phyloP scores from a whole-genome alignment of 2,797 vertebrate species.

The Coreius guichenoti region DNA sequence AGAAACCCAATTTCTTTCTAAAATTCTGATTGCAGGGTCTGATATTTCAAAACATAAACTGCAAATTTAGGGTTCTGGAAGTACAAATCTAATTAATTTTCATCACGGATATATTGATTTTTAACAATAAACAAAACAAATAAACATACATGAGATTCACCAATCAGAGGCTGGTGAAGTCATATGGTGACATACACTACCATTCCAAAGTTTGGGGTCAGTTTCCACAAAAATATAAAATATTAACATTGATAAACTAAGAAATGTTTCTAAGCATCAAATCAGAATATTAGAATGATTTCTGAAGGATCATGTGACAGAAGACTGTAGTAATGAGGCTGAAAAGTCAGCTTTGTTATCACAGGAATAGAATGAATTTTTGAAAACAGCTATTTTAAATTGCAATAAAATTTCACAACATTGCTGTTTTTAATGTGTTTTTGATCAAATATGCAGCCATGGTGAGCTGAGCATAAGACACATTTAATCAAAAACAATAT shows the following conservation, averaged over 20 bases:
- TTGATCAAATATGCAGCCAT: no score
- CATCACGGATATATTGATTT: not conserved
- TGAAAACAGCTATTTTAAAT: no score
- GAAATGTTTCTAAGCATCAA: not conserved
- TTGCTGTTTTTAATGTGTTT: no score
- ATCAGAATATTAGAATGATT: not conserved
- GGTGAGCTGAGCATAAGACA: no score
- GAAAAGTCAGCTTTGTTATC: not conserved
- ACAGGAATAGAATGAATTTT: no score
- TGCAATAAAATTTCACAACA: no score
- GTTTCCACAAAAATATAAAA: not conserved
- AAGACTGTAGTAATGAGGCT: no score
- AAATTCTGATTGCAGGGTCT: not conserved
- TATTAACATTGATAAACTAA: not conserved
- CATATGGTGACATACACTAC: not conserved
- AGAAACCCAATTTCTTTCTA: not conserved
- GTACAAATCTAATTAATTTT: not conserved
- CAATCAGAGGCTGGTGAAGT: not conserved
- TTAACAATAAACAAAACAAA: not conserved
- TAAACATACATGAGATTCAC: not conserved
- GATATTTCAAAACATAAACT: not conserved
- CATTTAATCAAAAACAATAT: no score
- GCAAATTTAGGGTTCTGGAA: not conserved
- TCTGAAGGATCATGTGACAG: no score
- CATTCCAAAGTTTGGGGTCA: not conserved